Conservation (phyloP, 2,113 vertebrate species). For the Scophthalmus maximus region DNA sequence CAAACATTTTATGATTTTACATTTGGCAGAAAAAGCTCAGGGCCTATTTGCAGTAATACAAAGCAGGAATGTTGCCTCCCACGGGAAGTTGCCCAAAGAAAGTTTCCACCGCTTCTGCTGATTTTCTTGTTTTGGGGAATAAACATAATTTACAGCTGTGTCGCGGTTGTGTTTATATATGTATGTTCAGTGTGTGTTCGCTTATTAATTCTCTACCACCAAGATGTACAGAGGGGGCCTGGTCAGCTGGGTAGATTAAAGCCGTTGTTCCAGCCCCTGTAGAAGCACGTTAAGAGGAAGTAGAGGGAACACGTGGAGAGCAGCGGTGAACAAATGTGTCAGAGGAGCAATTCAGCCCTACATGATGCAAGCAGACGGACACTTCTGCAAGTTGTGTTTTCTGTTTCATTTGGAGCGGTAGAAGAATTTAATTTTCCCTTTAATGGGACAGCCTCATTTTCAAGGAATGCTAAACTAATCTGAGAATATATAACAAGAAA, state of each 20-base stretch:
- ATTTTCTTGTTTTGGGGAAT: no score
- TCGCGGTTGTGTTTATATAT: neutral
- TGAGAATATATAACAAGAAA: no score
- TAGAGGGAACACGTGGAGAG: neutral
- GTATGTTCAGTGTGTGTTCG: neutral
- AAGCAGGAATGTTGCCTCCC: neutral
- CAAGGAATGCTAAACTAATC: no score
- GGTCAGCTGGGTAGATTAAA: neutral
- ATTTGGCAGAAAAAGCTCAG: neutral
- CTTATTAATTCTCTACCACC: no score
- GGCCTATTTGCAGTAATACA: neutral
- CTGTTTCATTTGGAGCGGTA: neutral
- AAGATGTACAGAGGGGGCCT: neutral
- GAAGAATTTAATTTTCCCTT: neutral
- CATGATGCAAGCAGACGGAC: constrained; percentile 13
- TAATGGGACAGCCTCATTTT: no score
- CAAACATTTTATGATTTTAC: neutral
- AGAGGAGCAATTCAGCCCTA: constrained; percentile 22
- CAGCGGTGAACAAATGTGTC: neutral
- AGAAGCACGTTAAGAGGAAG: constrained; percentile 4
- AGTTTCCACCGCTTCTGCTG: no score
- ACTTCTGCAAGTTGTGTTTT: constrained; percentile 17
- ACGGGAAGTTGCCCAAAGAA: no score
- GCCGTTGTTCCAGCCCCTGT: neutral
- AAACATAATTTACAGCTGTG: no score